A percentile compares a stretch with the other conserved stretches of the same genome.
phyloP scores from a whole-genome alignment of 2,797 vertebrate species.

The Phrynocephalus forsythii region DNA sequence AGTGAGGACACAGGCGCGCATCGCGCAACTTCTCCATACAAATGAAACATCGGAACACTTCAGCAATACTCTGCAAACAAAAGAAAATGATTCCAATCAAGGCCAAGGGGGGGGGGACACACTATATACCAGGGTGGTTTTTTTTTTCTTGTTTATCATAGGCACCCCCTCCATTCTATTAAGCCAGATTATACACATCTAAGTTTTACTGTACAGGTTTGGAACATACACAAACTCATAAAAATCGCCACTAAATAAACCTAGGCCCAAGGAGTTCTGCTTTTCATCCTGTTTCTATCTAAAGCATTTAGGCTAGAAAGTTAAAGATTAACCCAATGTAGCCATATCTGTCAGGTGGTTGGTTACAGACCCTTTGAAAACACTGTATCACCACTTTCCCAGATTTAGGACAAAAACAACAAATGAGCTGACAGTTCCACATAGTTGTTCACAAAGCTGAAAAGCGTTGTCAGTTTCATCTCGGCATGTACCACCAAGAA shows the following conservation, averaged over 20 bases:
- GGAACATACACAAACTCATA: neutral
- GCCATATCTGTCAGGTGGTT: neutral
- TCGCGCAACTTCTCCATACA: constrained; percentile 99
- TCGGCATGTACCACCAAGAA: neutral
- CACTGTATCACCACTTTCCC: neutral
- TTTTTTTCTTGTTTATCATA: neutral
- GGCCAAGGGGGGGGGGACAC: constrained; percentile 5
- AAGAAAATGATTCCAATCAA: neutral
- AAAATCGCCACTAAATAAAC: neutral
- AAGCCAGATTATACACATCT: neutral
- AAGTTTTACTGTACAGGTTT: neutral
- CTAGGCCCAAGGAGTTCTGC: neutral
- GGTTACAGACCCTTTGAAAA: no score
- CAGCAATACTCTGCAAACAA: constrained; percentile 91
- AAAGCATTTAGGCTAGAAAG: neutral
- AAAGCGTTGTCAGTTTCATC: no score
- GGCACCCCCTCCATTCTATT: neutral
- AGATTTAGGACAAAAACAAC: neutral
- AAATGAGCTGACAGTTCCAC: neutral
- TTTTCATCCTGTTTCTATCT: neutral
- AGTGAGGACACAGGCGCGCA: constrained; percentile 96
- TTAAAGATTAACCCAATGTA: neutral
- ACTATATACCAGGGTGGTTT: no score
- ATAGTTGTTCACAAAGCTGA: neutral
- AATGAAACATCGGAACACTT: constrained; percentile 99